Conservation (phyloP, 2,113 vertebrate species). For the Megatriorchis doriae region DNA sequence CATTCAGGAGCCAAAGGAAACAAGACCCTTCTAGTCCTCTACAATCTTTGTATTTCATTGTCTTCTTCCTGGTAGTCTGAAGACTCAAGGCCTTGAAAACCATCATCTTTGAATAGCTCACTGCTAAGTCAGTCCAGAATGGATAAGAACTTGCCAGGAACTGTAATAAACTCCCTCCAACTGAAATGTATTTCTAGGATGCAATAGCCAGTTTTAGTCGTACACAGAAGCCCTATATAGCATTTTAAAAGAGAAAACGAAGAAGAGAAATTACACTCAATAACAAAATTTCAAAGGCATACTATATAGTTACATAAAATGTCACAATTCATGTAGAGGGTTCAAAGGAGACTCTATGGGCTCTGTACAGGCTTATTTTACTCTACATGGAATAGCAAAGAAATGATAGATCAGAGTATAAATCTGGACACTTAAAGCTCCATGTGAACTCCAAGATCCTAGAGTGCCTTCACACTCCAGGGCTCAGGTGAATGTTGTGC, state of each 20-base stretch:
- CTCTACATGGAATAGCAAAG: background rate
- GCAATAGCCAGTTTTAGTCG: background rate
- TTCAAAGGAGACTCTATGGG: background rate
- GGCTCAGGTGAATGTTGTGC: background rate
- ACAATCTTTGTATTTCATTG: background rate
- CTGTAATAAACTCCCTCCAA: background rate
- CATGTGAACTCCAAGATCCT: background rate
- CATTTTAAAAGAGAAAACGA: background rate
- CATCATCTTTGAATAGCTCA: background rate
- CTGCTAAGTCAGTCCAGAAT: background rate
- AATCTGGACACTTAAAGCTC: background rate
- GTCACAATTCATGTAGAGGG: background rate
- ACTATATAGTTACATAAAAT: background rate
- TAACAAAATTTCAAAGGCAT: background rate
- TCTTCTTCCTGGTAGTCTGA: background rate
- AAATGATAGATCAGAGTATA: background rate
- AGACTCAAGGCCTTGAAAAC: background rate
- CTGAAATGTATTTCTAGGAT: background rate
- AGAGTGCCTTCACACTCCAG: fast-evolving
- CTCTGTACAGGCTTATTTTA: background rate
- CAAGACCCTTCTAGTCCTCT: background rate
- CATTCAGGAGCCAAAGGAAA: background rate
- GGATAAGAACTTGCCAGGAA: background rate
- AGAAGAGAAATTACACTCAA: background rate
- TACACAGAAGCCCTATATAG: background rate